Evolutionary conservation across 2,797 vertebrate genomes (phyloP).

Genomic region (Nyctibius grandis): DNA sequence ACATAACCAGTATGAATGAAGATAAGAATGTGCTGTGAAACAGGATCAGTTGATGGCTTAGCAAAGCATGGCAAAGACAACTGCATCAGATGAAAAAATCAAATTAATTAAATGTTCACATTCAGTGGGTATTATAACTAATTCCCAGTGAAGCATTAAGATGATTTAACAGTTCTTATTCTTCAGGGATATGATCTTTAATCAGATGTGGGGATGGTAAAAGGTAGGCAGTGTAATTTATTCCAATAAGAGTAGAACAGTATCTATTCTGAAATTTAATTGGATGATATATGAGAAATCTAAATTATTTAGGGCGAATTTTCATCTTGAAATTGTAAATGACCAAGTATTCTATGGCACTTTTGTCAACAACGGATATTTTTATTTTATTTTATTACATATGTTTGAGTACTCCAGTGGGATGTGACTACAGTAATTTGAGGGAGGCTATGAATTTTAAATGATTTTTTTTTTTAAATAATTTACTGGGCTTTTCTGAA

Average conservation of each 20-base stretch:
- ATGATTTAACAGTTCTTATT: constrained; percentile 38
- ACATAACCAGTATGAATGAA: not conserved
- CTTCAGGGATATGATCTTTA: constrained; percentile 14
- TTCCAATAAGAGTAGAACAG: not conserved
- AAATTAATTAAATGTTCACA: constrained; percentile 22
- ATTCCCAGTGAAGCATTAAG: not conserved
- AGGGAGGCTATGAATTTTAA: not conserved
- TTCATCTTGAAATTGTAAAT: not conserved
- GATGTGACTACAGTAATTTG: not conserved
- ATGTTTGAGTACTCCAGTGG: not conserved
- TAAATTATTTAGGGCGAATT: not conserved
- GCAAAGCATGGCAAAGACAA: not conserved
- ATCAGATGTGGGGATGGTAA: not conserved
- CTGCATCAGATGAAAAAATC: constrained; percentile 9
- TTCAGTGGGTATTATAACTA: not conserved
- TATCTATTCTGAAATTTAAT: not conserved
- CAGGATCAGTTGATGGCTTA: not conserved
- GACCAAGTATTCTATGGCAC: not conserved
- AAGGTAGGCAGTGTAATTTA: constrained; percentile 10
- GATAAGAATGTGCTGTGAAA: not conserved
- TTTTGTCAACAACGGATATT: not conserved
- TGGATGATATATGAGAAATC: not conserved
- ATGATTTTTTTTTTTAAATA: not conserved
- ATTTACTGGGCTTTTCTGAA: not conserved
- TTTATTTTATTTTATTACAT: not conserved